Conservation (phyloP, 2,113 vertebrate genomes). For the Hyperopisus bebe region DNA sequence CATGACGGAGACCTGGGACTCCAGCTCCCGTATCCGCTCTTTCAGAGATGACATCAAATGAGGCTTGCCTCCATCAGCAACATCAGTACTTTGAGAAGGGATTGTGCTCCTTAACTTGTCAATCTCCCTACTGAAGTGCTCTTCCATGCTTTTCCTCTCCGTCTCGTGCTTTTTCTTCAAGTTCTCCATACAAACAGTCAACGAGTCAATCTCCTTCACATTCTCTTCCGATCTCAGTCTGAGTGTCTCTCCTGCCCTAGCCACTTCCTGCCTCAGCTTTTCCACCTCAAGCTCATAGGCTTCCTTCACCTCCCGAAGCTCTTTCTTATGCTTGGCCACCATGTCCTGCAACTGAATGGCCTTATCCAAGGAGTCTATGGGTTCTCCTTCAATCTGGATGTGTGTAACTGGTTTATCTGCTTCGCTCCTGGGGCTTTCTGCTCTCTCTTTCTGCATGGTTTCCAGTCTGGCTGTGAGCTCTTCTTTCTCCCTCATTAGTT, state of each 20-base stretch:
- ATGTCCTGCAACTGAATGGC: conserved; percentile 53
- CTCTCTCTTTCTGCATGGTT: conserved; percentile 38
- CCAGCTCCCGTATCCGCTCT: conserved; percentile 57
- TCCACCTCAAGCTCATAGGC: conserved; percentile 50
- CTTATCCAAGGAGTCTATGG: conserved; percentile 53
- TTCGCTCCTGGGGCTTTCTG: conserved; percentile 27
- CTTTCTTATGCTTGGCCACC: conserved; percentile 53
- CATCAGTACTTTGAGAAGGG: conserved; percentile 13
- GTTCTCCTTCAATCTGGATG: conserved; percentile 52
- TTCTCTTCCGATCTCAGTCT: conserved; percentile 54
- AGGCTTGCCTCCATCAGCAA: not conserved
- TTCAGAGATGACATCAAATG: conserved; percentile 35
- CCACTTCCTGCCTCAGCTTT: conserved; percentile 48
- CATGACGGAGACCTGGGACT: conserved; percentile 55
- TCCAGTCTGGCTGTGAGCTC: conserved; percentile 46
- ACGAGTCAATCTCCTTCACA: conserved; percentile 54
- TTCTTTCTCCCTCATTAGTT: conserved; percentile 41
- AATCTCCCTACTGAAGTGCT: conserved; percentile 53
- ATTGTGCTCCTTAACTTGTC: conserved; percentile 49
- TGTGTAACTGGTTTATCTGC: conserved; percentile 22
- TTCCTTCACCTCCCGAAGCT: conserved; percentile 56
- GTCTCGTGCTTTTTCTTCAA: conserved; percentile 55
- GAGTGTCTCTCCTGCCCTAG: conserved; percentile 48
- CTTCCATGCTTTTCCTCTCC: conserved; percentile 44
- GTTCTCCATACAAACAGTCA: conserved; percentile 61